phyloP scores from a whole-genome alignment of 2,113 vertebrate genomes.

The Oreochromis tanganicae region DNA sequence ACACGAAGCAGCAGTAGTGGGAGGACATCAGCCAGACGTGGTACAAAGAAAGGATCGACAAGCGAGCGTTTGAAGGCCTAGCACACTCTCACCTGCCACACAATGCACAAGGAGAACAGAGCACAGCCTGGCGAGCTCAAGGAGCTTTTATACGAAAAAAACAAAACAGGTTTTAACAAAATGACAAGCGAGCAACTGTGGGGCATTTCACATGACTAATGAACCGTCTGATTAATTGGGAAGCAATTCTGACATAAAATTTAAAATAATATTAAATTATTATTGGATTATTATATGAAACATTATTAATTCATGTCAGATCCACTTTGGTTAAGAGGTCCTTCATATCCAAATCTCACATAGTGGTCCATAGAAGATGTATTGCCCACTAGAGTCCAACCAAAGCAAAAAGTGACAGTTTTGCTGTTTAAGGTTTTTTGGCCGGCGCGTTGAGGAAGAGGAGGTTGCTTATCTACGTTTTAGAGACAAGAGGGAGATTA shows the following conservation, averaged over 20 bases:
- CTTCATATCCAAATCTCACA: not conserved
- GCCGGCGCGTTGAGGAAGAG: not conserved
- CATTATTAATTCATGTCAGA: not conserved
- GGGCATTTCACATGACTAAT: not conserved
- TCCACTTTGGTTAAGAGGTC: not conserved
- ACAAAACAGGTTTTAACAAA: not conserved
- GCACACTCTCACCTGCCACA: constrained; percentile 30
- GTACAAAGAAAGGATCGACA: constrained; percentile 42
- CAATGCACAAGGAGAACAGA: not conserved
- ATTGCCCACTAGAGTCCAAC: not conserved
- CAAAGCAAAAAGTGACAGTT: not conserved
- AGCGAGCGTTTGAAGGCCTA: constrained; percentile 25
- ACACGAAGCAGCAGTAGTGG: constrained; percentile 36
- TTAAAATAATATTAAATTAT: not conserved
- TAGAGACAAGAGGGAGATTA: not conserved
- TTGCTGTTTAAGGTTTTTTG: not conserved
- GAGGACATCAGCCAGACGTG: constrained; percentile 50
- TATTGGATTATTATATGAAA: not conserved
- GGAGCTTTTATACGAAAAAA: not conserved
- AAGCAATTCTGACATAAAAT: not conserved
- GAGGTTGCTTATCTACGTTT: not conserved
- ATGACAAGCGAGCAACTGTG: not conserved
- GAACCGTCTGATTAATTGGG: not conserved
- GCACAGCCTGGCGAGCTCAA: not conserved
- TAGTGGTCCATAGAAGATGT: not conserved